Percentiles rank a stretch among this genome's conserved stretches.
Conservation (phyloP, 2,113 vertebrate species). For the Rhadina sibilatrix region DNA sequence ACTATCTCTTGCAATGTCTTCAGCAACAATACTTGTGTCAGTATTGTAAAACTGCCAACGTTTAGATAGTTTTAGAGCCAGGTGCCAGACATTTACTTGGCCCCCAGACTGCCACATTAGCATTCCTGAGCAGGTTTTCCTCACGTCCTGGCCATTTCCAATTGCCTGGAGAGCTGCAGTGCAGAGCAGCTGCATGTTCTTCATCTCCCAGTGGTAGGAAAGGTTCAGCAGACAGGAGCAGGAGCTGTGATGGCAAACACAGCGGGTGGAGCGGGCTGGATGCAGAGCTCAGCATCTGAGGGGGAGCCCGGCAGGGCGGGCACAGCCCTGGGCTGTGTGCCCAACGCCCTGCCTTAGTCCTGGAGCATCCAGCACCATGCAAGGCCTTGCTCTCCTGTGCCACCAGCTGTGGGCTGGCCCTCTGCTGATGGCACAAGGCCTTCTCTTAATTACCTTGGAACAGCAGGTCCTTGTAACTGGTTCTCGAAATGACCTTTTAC, state of each 20-base stretch:
- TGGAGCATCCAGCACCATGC: rapidly evolving
- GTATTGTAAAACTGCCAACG: not conserved
- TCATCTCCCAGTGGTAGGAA: rapidly evolving
- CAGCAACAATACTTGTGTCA: not conserved
- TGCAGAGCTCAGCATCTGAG: rapidly evolving
- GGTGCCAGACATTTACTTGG: not conserved
- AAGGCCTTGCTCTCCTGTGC: rapidly evolving
- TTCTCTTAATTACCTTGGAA: not conserved
- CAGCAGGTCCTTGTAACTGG: not conserved
- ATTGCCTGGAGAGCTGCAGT: not conserved
- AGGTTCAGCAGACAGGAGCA: not conserved
- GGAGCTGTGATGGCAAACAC: rapidly evolving
- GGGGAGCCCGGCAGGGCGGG: rapidly evolving
- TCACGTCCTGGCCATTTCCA: not conserved
- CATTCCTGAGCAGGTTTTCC: not conserved
- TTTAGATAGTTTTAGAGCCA: not conserved
- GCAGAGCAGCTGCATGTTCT: not conserved
- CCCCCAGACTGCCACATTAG: not conserved
- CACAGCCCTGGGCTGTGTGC: rapidly evolving
- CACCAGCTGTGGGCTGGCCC: too few relatives aligned
- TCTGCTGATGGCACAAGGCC: not conserved
- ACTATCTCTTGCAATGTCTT: not conserved
- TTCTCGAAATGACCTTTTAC: not conserved
- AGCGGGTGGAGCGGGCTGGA: rapidly evolving
- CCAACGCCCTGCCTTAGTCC: rapidly evolving